These are phyloP conservation scores for Epinephelus lanceolatus DNA, from an alignment of 2,113 vertebrate species.

Conservation along the genomic window DNA sequence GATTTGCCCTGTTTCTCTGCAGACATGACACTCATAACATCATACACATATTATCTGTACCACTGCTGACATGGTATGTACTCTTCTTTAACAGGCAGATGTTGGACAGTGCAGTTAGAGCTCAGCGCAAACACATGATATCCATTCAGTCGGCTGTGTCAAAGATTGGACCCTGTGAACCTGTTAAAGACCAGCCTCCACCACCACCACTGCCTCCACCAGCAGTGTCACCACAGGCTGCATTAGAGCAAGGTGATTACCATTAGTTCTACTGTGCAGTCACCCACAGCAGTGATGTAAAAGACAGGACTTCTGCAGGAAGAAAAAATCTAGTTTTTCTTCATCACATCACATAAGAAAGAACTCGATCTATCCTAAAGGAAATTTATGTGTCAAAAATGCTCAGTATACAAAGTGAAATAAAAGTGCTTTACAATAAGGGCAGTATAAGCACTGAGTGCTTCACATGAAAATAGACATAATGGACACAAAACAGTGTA, in stretches of 20 bases:
- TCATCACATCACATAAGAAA: not conserved
- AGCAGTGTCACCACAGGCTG: slow-evolving; percentile 13
- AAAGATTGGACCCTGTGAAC: slow-evolving; percentile 29
- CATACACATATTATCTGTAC: no score
- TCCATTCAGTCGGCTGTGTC: slow-evolving; percentile 75
- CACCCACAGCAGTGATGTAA: not conserved
- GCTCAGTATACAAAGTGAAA: not conserved
- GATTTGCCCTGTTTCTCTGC: not conserved
- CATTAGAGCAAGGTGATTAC: slow-evolving; percentile 79
- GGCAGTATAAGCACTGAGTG: no score
- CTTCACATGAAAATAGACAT: no score
- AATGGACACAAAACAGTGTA: no score
- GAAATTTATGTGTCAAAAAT: not conserved
- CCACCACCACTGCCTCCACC: not conserved
- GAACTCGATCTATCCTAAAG: not conserved
- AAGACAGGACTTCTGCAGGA: not conserved
- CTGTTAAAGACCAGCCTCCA: not conserved
- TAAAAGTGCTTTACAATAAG: no score
- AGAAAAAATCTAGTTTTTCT: no score
- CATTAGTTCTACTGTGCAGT: no score
- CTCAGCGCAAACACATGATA: slow-evolving; percentile 80
- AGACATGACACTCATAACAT: no score
- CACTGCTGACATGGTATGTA: not conserved
- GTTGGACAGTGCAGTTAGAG: slow-evolving; percentile 74
- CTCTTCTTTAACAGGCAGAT: slow-evolving; percentile 69